Base-by-base conservation (phyloP, 1,140 invertebrate genomes). In the Neomicropteryx cornuta region DNA sequence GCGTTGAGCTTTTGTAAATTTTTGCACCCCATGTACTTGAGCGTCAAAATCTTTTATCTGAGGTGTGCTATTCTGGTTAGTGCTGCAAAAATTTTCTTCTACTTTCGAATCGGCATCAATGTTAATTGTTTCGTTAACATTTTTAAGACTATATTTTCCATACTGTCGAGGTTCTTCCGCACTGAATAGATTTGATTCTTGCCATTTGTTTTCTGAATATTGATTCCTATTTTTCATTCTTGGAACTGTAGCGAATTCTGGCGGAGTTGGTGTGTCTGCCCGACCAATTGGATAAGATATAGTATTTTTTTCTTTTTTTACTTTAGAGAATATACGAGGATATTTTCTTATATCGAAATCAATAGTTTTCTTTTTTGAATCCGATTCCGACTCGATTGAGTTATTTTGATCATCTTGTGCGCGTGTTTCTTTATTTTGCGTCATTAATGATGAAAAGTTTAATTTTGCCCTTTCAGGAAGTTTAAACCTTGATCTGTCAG, bases 381-480 rank as follows among this genome's bases (percentile, higher is more conserved):
- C 36, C 19, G 33, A 53, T 5, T 45, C 16, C 42, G 48, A 34
- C 40, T 54, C 11, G 51, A 57, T n/a, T 56, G 48, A 28, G 46
- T 57, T 34, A 63, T 33, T 24, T 11, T 40, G 35, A 5, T 39
- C 33, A 5, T 33, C 19, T 8, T 33, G 21, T n/a, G 20, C 33
- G n/a, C 36, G 32, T 27, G 31, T 31, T 32, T 32, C 21, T n/a
- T 36, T 44, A 10, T 64, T 31, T 60, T 64, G 3, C 58, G 59
- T 28, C 49, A 50, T 50, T 39, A 68, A 55, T 33, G 57, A 61
- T 1, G 66, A 61, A 45, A 73, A 65, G 46, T 64, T 70, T 16
- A 71, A 58, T 68, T 76, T 56, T 46, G 71, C 65, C 39, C 62
- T 68, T 30, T 79, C 76, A 4, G 76, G 74, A 49, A 79, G 58